Percentiles rank a stretch among this genome's conserved stretches.
phyloP scores from a whole-genome alignment of 2,888 invertebrate genomes.

The Tineola bisselliella region DNA sequence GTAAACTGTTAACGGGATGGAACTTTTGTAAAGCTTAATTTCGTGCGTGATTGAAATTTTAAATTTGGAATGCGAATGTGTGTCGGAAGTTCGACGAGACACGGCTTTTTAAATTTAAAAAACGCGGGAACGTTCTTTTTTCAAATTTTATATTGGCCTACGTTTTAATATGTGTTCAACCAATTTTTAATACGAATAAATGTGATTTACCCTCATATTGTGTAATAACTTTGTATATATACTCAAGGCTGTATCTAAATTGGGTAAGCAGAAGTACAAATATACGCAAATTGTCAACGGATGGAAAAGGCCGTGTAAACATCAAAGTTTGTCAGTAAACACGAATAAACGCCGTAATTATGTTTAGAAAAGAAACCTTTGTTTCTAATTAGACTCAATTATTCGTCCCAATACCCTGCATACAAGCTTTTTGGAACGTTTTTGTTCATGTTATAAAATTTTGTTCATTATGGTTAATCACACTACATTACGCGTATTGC shows the following conservation, averaged over 20 bases:
- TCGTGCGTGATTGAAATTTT: constrained; percentile 8
- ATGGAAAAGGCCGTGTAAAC: not conserved
- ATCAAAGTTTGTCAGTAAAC: not conserved
- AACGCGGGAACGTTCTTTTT: not conserved
- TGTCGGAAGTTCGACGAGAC: not conserved
- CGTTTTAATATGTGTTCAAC: too few relatives aligned
- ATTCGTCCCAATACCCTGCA: too few relatives aligned
- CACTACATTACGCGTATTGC: too few relatives aligned
- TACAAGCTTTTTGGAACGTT: too few relatives aligned
- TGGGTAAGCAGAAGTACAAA: too few relatives aligned
- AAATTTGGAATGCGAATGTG: constrained; percentile 5
- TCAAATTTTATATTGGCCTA: not conserved
- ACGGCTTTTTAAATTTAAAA: not conserved
- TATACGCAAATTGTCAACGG: not conserved
- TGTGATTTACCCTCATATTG: too few relatives aligned
- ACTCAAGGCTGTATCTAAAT: too few relatives aligned
- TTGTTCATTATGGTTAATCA: too few relatives aligned
- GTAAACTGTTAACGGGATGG: not conserved
- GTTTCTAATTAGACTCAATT: not conserved
- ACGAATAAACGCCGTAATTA: not conserved
- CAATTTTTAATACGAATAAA: too few relatives aligned
- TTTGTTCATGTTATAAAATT: too few relatives aligned
- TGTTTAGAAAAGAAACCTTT: not conserved
- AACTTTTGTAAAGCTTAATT: constrained; percentile 7
- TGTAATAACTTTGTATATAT: too few relatives aligned